phyloP scores from a whole-genome alignment of 2,113 vertebrate genomes.

The Zosterops pallidus region DNA sequence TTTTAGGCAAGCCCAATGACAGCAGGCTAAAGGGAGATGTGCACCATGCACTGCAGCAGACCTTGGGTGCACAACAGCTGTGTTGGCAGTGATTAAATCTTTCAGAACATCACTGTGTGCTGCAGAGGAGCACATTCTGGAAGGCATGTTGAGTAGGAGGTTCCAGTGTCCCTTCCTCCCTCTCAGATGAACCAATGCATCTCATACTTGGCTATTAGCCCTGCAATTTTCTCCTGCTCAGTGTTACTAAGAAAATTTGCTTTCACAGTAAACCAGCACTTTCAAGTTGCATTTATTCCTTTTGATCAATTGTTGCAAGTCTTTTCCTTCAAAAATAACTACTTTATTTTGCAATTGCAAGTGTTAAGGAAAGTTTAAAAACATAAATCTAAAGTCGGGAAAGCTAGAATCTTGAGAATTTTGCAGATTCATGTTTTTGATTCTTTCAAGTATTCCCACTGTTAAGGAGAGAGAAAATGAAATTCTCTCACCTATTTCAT shows the following conservation, averaged over 20 bases:
- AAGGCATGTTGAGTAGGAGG: background rate
- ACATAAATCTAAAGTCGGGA: background rate
- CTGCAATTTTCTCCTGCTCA: background rate
- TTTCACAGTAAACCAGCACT: background rate
- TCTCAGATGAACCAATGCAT: background rate
- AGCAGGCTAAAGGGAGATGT: background rate
- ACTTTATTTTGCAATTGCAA: background rate
- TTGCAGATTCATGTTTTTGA: accelerated
- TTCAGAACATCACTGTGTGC: background rate
- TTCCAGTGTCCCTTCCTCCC: background rate
- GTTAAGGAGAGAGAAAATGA: background rate
- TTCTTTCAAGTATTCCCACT: background rate
- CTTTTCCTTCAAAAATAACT: background rate
- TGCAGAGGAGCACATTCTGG: background rate
- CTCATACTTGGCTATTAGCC: background rate
- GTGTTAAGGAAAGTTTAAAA: background rate
- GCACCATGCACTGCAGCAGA: background rate
- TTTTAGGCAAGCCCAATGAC: background rate
- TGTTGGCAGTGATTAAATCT: background rate
- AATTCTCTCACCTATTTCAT: background rate
- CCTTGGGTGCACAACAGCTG: background rate
- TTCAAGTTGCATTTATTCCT: background rate
- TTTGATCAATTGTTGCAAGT: background rate
- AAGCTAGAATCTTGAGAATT: background rate
- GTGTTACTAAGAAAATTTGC: background rate